Evolutionary conservation across 2,888 invertebrate species (phyloP).

Genomic region (Idaea dimidiata): DNA sequence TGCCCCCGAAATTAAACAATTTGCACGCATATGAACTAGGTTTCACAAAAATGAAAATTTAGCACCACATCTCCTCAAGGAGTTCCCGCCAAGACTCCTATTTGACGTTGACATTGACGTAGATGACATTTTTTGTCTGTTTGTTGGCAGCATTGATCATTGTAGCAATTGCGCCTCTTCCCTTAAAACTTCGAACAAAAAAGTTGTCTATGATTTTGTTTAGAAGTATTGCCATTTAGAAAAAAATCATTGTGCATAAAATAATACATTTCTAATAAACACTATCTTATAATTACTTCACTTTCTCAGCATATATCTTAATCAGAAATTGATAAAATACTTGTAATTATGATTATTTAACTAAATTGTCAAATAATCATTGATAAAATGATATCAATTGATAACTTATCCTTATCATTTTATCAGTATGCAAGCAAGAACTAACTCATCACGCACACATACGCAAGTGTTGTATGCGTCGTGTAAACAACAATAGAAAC

Average conservation of each 20-base stretch:
- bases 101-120: background rate
- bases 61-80: no score
- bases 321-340: background rate
- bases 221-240: background rate
- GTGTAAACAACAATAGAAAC: conserved; percentile 66
- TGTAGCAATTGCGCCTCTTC: background rate
- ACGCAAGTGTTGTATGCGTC: conserved; percentile 57
- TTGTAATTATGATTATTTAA: background rate
- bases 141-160: background rate
- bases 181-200: background rate
- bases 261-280: background rate
- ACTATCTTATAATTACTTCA: background rate
- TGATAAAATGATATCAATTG: conserved; percentile 44
- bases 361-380: conserved; percentile 15
- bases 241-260: background rate
- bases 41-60: no score
- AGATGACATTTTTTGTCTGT: background rate
- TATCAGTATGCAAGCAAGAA: conserved; percentile 70
- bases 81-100: no score
- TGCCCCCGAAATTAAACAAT: no score
- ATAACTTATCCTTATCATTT: conserved; percentile 68
- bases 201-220: background rate
- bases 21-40: no score
- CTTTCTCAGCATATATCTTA: background rate
- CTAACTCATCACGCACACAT: conserved; percentile 57